Evolutionary conservation across 2,113 vertebrate species (phyloP).

Genomic region (Microcebus ravelobensis): DNA sequence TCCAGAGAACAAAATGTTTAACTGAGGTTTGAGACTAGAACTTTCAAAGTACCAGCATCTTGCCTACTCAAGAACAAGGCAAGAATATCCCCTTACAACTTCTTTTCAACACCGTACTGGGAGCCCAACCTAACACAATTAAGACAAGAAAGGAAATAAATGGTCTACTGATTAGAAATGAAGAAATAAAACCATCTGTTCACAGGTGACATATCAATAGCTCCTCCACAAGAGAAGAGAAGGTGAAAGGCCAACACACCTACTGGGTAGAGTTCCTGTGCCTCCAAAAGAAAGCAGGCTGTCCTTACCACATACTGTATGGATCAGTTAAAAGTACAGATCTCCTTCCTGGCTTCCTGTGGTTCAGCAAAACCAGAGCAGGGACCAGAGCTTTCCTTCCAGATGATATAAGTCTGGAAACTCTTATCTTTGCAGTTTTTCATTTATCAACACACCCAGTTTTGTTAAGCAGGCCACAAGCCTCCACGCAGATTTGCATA

Average conservation of each 20-base stretch:
- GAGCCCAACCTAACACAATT: background rate
- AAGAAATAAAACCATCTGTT: background rate
- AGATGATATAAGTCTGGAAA: background rate
- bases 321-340: background rate
- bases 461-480: background rate
- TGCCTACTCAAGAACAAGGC: background rate
- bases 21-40: background rate
- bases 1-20: background rate
- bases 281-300: background rate
- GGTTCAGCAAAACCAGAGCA: too few relatives aligned
- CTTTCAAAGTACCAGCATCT: background rate
- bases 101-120: background rate
- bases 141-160: background rate
- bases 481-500: background rate
- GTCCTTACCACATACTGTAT: background rate
- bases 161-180: background rate
- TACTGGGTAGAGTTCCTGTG: rapidly evolving
- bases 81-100: background rate
- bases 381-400: background rate
- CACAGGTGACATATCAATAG: rapidly evolving
- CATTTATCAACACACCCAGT: background rate
- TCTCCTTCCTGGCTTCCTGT: background rate
- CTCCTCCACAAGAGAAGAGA: background rate
- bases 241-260: rapidly evolving
- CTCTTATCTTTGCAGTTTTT: background rate